Percentiles rank a stretch among this genome's conserved stretches.
Evolutionary conservation across 2,113 vertebrate species (phyloP).

Genomic region (Chloropsis hardwickii): DNA sequence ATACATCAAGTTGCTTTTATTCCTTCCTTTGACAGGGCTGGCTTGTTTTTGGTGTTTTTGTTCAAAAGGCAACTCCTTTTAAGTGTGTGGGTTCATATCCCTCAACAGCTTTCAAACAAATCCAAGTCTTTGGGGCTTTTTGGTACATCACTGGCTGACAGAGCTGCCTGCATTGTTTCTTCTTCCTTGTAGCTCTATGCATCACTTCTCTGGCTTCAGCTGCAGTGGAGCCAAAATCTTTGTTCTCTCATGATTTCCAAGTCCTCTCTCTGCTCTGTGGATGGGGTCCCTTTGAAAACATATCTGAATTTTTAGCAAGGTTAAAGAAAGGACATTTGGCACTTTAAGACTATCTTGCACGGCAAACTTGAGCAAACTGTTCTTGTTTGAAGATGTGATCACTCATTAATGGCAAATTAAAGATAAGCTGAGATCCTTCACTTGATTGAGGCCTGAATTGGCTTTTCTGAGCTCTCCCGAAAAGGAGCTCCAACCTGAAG

Average conservation of each 20-base stretch:
- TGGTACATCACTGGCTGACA: accelerated
- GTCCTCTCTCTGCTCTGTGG: not conserved
- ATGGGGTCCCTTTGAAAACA: not conserved
- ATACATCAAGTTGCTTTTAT: not conserved
- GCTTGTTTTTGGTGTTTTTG: not conserved
- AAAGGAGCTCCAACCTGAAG: not conserved
- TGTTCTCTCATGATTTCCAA: not conserved
- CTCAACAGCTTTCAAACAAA: constrained; percentile 8
- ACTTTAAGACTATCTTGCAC: not conserved
- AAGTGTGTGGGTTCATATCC: not conserved
- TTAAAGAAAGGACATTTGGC: not conserved
- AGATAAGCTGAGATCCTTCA: not conserved
- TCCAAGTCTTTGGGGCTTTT: not conserved
- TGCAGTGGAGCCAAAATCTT: not conserved
- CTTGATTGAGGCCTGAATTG: not conserved
- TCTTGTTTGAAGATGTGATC: not conserved
- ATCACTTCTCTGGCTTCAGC: not conserved
- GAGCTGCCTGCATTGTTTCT: not conserved
- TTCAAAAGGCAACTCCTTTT: constrained; percentile 12
- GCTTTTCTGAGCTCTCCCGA: not conserved
- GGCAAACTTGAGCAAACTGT: not conserved
- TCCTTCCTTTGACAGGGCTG: not conserved
- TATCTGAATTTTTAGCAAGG: not conserved
- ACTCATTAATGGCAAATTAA: not conserved
- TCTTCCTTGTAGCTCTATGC: not conserved